phyloP scores from a whole-genome alignment of 2,113 vertebrate species.

The Archocentrus centrarchus region DNA sequence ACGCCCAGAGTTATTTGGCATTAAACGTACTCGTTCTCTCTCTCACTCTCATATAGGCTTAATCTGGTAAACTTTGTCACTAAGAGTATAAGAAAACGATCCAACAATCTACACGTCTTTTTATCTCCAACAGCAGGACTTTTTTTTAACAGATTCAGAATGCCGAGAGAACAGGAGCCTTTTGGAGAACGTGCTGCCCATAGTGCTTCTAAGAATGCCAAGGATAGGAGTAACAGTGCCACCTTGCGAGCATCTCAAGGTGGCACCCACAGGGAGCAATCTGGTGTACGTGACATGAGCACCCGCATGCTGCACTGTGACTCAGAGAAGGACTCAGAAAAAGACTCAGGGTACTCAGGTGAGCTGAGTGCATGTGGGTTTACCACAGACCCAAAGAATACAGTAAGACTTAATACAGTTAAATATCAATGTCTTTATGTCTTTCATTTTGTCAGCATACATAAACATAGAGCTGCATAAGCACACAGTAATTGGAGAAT shows the following conservation, averaged over 20 bases:
- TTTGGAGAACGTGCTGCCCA: constrained; percentile 38
- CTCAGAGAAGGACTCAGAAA: constrained; percentile 76
- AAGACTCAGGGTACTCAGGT: constrained; percentile 80
- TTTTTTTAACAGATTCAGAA: constrained; percentile 43
- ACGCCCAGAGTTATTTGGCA: background rate
- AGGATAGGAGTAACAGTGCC: constrained; percentile 74
- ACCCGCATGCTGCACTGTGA: constrained; percentile 44
- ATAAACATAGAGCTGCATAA: background rate
- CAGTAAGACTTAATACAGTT: background rate
- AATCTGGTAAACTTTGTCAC: background rate
- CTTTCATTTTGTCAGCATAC: background rate
- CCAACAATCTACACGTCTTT: background rate
- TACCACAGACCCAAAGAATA: background rate
- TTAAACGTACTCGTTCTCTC: background rate
- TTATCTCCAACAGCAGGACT: background rate
- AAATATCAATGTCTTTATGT: background rate
- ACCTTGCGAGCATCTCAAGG: constrained; percentile 62
- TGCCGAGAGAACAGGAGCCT: constrained; percentile 67
- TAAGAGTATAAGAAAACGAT: background rate
- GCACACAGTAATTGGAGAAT: no score
- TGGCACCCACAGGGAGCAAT: constrained; percentile 26
- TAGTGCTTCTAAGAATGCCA: constrained; percentile 68
- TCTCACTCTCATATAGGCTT: background rate
- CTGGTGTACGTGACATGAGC: constrained; percentile 24
- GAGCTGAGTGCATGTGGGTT: constrained; percentile 4